Base-by-base conservation (phyloP, 2,888 invertebrate species). In the Epirrita christyi region DNA sequence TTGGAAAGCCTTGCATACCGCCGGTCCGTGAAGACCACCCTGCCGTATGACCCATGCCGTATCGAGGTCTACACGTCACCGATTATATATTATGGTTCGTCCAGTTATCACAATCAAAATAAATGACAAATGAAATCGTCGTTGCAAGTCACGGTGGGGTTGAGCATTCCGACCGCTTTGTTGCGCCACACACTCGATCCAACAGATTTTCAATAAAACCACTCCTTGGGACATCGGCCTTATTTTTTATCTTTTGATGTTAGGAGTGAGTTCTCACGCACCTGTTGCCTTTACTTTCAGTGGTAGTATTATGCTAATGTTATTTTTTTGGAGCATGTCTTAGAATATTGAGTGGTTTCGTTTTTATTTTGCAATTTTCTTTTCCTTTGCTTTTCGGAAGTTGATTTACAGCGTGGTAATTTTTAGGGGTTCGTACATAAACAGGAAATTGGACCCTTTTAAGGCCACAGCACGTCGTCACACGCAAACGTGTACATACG, bases 121-220 rank as follows among this genome's bases (percentile, higher is more conserved):
- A 92, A 91, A 92, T 92, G 92, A 92, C 92, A 92, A 88, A 92
- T 92, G 92, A 86, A 90, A 90, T 86, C 80, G 78, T 72, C 77
- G 75, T 75, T 81, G 92, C 92, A 92, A 92, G 92, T 92, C 92
- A 92, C 76, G 29, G 66, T 64, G 66, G 76, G 77, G 81, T 80
- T 86, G 44, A 11, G 54, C 54, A 54, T 88, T 70, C 80, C 75
- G 73, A 68, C 75, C 75, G 77, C 86, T 85, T 85, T 88, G 88
- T 88, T 81, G 83, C 76, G 72, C 80, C 75, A 77, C 78, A 77
- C 78, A 82, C 83, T 83, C 80, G 78, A 73, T n/a, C 78, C 77
- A 76, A 77, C 72, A 68, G 77, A 80, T 86, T 87, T 67, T 90
- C 88, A 88, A 88, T 88, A 88, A 87, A 75, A 82, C 83, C 83